These are phyloP conservation scores for Aramus guarauna DNA, from an alignment of 2,113 vertebrate genomes.

Conservation along the genomic window DNA sequence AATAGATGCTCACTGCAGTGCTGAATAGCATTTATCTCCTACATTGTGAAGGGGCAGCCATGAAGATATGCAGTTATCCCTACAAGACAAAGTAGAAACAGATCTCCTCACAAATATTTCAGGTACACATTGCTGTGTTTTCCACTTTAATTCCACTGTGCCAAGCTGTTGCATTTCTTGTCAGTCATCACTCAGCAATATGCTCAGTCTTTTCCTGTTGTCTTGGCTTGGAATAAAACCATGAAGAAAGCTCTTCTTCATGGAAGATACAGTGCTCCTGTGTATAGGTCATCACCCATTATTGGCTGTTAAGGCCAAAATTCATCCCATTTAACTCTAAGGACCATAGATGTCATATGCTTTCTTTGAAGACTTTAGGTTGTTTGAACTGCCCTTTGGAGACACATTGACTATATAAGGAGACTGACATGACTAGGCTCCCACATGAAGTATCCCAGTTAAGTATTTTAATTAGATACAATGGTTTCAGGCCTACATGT, in stretches of 20 bases:
- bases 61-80: not conserved
- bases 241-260: not conserved
- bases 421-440: not conserved
- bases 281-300: not conserved
- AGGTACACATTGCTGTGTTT: not conserved
- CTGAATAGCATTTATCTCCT: not conserved
- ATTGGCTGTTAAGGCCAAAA: not conserved
- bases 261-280: not conserved
- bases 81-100: not conserved
- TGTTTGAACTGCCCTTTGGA: not conserved
- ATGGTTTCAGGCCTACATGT: not conserved
- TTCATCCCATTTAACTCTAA: not conserved
- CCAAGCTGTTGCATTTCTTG: not conserved
- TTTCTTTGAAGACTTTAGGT: not conserved
- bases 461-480: conserved; percentile 3
- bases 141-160: not conserved
- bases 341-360: not conserved
- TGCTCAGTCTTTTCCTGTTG: not conserved
- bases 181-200: not conserved
- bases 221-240: not conserved
- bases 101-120: not conserved
- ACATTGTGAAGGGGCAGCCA: not conserved
- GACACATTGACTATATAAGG: not conserved
- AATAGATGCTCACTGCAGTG: not conserved
- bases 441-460: not conserved